Base-by-base conservation (phyloP, 2,888 invertebrate species). In the Cecidostiba fungosa region DNA sequence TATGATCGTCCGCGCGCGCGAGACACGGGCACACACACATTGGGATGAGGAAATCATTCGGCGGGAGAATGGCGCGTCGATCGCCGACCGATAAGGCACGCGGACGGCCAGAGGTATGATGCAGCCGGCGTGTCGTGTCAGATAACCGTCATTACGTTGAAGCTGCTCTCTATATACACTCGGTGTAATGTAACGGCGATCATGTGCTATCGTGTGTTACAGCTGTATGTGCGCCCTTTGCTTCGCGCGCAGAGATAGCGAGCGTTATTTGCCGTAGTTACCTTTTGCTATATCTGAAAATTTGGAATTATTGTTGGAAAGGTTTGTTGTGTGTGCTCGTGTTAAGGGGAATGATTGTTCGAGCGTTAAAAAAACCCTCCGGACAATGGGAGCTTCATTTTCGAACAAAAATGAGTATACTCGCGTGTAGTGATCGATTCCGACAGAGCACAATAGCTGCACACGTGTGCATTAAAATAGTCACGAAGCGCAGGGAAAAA, bases 391-490 rank as follows among this genome's bases (percentile, higher is more conserved):
- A 80, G 8, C 23, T 72, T 59, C 39, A 50, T 69, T 50, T 54
- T 54, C 26, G 16, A 0, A 12, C n/a, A 73, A 36, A 72, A 72
- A 59, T 19, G 12, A 39, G 19, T 39, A 54, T 26, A 70, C 54
- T 16, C 29, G 69, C 14, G 69, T 16, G 39, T 10, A 10, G 23
- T 62, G 32, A 66, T 81, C 43, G 74, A 81, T 62, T 66, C 74
- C n/a, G 29, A 26, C 26, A 16, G 54, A 81, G 47, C 19, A 74
- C 74, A 81, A 81, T 74, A n/a, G 62, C 39, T n/a, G 12, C 43
- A 43, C 43, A 23, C 62, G 43, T 59, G 43, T 82, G 54, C 23
- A 82, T 82, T 82, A 70, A 82, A 82, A 82, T 77, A 70, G 82
- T 77, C 82, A 77, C 39, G 59, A 70, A 54, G 29, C 66, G 74